Conservation (phyloP, 2,888 invertebrate species). For the Nephrotoma appendiculata region DNA sequence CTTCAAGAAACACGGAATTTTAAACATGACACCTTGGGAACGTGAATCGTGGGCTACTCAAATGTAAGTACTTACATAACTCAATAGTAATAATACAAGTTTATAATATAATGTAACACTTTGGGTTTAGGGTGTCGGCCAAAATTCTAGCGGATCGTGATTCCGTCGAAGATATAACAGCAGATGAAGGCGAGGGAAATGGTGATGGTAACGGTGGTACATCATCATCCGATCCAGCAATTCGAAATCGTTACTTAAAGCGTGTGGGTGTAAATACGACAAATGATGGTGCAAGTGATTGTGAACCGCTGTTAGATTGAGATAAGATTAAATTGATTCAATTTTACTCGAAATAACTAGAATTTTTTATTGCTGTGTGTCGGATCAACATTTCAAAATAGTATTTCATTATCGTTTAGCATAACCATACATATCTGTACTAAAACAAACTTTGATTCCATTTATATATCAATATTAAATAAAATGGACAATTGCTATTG, state of each 20-base stretch:
- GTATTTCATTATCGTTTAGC: background rate
- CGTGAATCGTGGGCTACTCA: conserved; percentile 31
- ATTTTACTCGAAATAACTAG: background rate
- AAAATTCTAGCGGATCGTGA: conserved; percentile 1
- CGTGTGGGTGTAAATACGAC: conserved; percentile 9
- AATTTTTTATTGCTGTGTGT: background rate
- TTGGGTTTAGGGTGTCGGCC: background rate
- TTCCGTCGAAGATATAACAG: conserved; percentile 13
- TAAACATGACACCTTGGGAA: conserved; percentile 56
- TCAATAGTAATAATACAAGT: too few species aligned
- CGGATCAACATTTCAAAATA: background rate
- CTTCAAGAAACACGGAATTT: conserved; percentile 46
- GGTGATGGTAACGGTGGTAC: background rate
- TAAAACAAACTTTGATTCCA: background rate
- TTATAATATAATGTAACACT: too few species aligned
- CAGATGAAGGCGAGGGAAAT: background rate
- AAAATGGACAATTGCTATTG: background rate
- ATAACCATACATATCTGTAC: background rate
- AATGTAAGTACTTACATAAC: conserved; percentile 11
- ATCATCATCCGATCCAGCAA: conserved; percentile 5
- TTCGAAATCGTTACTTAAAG: conserved; percentile 13
- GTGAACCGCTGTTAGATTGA: conserved; percentile 10
- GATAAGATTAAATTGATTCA: background rate
- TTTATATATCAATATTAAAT: background rate
- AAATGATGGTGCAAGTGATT: conserved; percentile 8